These are phyloP conservation scores for Philaethria dido DNA, from an alignment of 2,888 invertebrate species.

Conservation along the genomic window DNA sequence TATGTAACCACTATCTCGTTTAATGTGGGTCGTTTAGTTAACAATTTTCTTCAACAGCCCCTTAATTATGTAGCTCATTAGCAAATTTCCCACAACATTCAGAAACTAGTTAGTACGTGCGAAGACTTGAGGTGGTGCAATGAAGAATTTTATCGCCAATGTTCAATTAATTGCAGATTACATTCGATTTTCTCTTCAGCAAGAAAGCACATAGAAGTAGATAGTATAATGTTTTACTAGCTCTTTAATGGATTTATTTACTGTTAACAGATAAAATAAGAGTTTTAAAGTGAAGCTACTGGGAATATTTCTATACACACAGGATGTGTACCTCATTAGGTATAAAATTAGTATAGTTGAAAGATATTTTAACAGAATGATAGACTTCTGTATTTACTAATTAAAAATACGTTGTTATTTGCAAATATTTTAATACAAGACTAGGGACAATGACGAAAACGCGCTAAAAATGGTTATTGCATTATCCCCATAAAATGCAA, in stretches of 20 bases:
- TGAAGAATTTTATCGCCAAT: conserved; percentile 44
- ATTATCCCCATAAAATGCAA: conserved; percentile 30
- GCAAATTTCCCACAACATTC: conserved; percentile 46
- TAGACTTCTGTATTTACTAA: not conserved
- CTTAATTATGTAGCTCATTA: conserved; percentile 47
- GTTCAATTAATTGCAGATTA: conserved; percentile 44
- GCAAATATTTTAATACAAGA: not conserved
- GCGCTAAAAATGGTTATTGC: conserved; percentile 33
- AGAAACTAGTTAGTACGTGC: conserved; percentile 44
- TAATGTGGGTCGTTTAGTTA: conserved; percentile 36
- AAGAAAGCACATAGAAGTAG: conserved; percentile 18
- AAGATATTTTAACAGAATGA: not conserved
- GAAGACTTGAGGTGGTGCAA: conserved; percentile 40
- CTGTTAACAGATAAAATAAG: conserved; percentile 16
- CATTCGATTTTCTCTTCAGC: conserved; percentile 35
- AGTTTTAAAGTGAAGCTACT: not conserved
- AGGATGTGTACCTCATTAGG: not conserved
- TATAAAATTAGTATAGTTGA: not conserved
- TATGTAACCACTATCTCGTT: conserved; percentile 24
- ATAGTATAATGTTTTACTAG: conserved; percentile 27
- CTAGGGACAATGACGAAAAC: not conserved
- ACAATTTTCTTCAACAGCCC: conserved; percentile 43
- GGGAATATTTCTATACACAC: not conserved
- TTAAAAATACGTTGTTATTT: not conserved
- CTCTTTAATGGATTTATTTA: conserved; percentile 21